Evolutionary conservation across 2,888 invertebrate genomes (phyloP).

Genomic region (Troides aeacus): DNA sequence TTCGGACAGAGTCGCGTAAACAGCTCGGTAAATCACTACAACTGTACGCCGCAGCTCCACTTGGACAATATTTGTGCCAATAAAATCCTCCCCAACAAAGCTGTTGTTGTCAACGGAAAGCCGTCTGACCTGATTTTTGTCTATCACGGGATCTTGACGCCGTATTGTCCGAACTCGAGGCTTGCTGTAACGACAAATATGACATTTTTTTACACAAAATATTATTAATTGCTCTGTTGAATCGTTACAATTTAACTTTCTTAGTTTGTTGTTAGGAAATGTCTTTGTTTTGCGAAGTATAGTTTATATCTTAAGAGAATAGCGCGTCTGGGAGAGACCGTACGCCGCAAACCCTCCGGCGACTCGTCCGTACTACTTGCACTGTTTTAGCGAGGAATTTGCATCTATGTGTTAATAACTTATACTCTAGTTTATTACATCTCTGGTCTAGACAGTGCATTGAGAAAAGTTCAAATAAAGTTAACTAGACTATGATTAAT

Average conservation of each 20-base stretch:
- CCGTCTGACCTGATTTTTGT: conserved; percentile 70
- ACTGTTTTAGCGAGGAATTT: conserved; percentile 49
- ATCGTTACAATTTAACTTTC: background rate
- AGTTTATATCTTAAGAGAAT: conserved; percentile 41
- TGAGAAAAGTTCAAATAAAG: conserved; percentile 28
- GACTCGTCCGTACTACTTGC: conserved; percentile 49
- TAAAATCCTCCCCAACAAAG: conserved; percentile 75
- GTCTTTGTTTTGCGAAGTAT: conserved; percentile 42
- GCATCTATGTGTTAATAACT: conserved; percentile 54
- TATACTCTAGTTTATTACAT: conserved; percentile 51
- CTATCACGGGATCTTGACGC: conserved; percentile 55
- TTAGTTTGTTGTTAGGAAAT: conserved; percentile 32
- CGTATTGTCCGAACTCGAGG: conserved; percentile 46
- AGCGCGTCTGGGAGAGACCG: conserved; percentile 35
- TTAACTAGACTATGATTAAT: conserved; percentile 27
- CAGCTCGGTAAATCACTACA: conserved; percentile 75
- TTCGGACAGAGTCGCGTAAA: conserved; percentile 68
- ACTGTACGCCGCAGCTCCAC: conserved; percentile 65
- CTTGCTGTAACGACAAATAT: conserved; percentile 29
- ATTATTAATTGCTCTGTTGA: too few species aligned
- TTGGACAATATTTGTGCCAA: conserved; percentile 78
- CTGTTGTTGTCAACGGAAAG: conserved; percentile 75
- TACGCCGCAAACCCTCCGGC: conserved; percentile 38
- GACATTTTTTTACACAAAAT: too few species aligned
- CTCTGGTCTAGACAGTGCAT: conserved; percentile 37